Evolutionary conservation across 2,888 invertebrate species (phyloP).

Genomic region (Morpho helenor): DNA sequence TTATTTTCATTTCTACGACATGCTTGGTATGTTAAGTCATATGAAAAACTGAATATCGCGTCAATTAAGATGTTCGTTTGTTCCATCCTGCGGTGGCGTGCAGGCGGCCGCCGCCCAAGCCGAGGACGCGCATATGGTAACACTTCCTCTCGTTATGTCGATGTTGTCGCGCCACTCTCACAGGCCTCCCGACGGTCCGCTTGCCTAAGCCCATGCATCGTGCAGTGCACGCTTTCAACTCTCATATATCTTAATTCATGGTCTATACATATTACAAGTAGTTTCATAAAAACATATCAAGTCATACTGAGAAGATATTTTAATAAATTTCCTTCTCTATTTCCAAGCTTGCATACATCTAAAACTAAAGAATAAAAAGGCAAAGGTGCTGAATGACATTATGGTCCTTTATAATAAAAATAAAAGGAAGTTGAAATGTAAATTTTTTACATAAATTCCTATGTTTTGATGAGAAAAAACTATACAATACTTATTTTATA

Average conservation of each 20-base stretch:
- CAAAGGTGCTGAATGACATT: no score
- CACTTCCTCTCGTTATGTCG: constrained; percentile 49
- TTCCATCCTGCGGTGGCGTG: constrained; percentile 75
- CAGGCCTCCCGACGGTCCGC: constrained; percentile 67
- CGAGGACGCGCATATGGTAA: constrained; percentile 96
- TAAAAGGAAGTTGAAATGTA: no score
- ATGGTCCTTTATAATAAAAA: no score
- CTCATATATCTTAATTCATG: constrained; percentile 44
- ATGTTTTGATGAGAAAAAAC: neutral
- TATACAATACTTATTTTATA: no score
- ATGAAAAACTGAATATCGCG: constrained; percentile 13
- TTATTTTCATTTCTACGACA: no score
- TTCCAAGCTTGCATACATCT: no score
- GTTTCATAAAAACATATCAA: no score
- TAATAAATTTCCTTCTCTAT: no score
- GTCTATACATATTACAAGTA: neutral
- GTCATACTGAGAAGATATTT: no score
- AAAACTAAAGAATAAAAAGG: no score
- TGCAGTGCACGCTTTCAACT: constrained; percentile 67
- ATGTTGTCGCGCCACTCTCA: constrained; percentile 59
- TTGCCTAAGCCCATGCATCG: constrained; percentile 58
- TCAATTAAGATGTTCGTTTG: constrained; percentile 49
- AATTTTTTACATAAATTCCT: neutral
- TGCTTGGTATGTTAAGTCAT: no score
- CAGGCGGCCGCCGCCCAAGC: constrained; percentile 92